These are phyloP conservation scores for Polietes domitor DNA, from an alignment of 2,888 invertebrate genomes.

Conservation along the genomic window DNA sequence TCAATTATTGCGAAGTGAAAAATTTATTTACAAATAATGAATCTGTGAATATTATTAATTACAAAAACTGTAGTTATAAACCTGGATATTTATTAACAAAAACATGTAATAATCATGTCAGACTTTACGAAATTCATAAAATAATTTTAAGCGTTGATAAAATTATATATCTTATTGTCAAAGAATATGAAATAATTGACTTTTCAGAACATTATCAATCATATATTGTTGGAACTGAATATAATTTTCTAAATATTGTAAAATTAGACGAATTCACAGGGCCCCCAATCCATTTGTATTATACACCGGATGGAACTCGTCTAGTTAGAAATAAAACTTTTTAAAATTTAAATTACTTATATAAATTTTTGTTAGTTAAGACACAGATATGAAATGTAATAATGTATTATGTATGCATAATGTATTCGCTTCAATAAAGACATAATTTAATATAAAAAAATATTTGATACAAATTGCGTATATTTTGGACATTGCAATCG, in stretches of 20 bases:
- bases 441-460: too few species aligned
- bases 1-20: not conserved
- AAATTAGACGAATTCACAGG: slow-evolving; percentile 18
- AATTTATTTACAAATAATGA: slow-evolving; percentile 5
- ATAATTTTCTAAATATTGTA: not conserved
- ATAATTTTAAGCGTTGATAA: not conserved
- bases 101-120: not conserved
- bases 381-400: too few species aligned
- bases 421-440: too few species aligned
- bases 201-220: not conserved
- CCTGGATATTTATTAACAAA: slow-evolving; percentile 18
- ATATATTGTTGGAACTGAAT: not conserved
- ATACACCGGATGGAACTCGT: too few species aligned
- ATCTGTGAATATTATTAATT: slow-evolving; percentile 1
- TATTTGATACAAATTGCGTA: too few species aligned
- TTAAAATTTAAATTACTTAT: too few species aligned
- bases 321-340: too few species aligned
- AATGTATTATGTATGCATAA: too few species aligned
- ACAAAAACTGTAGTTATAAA: not conserved
- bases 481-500: too few species aligned
- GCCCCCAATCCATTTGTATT: not conserved
- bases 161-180: not conserved
- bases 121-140: not conserved
- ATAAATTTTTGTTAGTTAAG: too few species aligned
- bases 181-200: not conserved